Conservation (phyloP, 2,888 invertebrate genomes). For the Cryptus armator region DNA sequence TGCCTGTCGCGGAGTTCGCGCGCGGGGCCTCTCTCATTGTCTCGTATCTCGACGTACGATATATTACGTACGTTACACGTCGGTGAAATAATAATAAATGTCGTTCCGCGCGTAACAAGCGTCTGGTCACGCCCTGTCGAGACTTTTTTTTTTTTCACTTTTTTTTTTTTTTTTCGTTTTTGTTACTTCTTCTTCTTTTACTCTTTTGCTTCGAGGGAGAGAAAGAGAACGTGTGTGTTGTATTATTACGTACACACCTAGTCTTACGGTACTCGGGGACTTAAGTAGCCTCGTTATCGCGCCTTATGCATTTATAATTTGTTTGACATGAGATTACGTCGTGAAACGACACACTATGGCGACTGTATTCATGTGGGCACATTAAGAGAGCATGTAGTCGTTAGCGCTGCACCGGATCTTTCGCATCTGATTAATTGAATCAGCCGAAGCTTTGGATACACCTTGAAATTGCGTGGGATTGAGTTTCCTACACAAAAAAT, state of each 20-base stretch:
- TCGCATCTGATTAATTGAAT: constrained; percentile 33
- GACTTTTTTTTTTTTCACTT: constrained; percentile 31
- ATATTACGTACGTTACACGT: constrained; percentile 68
- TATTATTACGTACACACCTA: constrained; percentile 54
- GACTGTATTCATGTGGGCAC: neutral
- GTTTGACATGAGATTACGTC: constrained; percentile 32
- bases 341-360: neutral
- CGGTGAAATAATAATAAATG: constrained; percentile 77
- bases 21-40: constrained; percentile 76
- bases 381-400: neutral
- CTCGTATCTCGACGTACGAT: constrained; percentile 72
- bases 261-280: constrained; percentile 43
- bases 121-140: constrained; percentile 63
- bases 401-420: neutral
- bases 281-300: constrained; percentile 57
- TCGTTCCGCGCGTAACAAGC: constrained; percentile 60
- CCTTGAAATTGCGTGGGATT: neutral
- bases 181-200: constrained; percentile 18
- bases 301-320: constrained; percentile 55
- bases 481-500: neutral
- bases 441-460: neutral
- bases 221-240: neutral
- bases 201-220: constrained; percentile 25
- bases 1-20: constrained; percentile 77
- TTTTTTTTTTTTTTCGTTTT: constrained; percentile 20